Evolutionary conservation across 2,113 vertebrate species (phyloP).

Genomic region (Hemicordylus capensis): DNA sequence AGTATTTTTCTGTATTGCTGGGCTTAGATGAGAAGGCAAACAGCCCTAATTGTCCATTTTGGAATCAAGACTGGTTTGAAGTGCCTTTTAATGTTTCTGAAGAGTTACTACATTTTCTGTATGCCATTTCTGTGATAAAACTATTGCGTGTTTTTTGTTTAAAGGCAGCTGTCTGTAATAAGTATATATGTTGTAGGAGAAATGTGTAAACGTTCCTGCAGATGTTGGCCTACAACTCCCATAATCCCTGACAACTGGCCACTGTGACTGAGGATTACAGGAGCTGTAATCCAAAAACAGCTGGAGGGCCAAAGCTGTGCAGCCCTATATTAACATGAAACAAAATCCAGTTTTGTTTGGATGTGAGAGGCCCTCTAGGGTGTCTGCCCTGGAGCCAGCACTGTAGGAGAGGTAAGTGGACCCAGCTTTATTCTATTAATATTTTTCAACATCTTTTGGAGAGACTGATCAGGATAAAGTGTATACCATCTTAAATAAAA

Average conservation of each 20-base stretch:
- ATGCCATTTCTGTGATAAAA: background rate
- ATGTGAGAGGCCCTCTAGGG: too few relatives aligned
- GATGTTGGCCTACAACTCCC: too few relatives aligned
- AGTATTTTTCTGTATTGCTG: slow-evolving; percentile 25
- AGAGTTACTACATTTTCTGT: background rate
- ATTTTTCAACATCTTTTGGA: background rate
- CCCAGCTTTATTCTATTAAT: background rate
- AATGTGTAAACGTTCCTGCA: background rate
- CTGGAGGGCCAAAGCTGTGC: too few relatives aligned
- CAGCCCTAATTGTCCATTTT: too few relatives aligned
- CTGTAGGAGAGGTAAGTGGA: too few relatives aligned
- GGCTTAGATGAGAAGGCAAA: slow-evolving; percentile 21
- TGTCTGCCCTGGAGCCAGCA: too few relatives aligned
- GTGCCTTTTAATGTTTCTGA: background rate
- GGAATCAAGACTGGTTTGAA: background rate
- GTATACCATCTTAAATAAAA: background rate
- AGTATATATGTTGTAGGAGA: background rate
- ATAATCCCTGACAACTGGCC: too few relatives aligned
- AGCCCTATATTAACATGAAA: too few relatives aligned
- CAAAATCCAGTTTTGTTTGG: too few relatives aligned
- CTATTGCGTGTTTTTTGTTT: background rate
- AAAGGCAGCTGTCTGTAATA: background rate
- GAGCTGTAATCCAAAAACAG: too few relatives aligned
- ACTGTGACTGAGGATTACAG: too few relatives aligned
- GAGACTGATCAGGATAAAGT: background rate